These are phyloP conservation scores for Chouioia cunea DNA, from an alignment of 2,888 invertebrate genomes.

Conservation along the genomic window DNA sequence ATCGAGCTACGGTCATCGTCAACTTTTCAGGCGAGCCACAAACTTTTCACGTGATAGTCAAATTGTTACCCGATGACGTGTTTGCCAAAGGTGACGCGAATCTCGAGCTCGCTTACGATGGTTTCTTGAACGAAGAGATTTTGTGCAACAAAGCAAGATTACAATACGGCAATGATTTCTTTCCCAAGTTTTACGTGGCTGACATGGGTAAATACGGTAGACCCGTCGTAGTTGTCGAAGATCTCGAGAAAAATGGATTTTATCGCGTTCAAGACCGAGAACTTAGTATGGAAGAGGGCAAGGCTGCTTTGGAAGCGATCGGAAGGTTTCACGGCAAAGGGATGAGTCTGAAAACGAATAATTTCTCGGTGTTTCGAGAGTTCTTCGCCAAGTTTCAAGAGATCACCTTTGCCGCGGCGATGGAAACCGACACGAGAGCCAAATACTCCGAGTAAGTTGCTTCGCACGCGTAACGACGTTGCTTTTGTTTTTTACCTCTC, in stretches of 20 bases:
- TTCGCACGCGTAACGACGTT: not conserved
- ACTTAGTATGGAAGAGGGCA: conserved; percentile 56
- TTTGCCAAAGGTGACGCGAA: not conserved
- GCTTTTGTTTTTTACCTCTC: no score
- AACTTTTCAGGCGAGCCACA: conserved; percentile 58
- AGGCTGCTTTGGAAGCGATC: conserved; percentile 53
- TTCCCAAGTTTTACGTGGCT: conserved; percentile 58
- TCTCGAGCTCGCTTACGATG: conserved; percentile 45
- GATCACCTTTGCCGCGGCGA: conserved; percentile 30
- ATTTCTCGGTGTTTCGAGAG: conserved; percentile 56
- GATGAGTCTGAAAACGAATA: conserved; percentile 51
- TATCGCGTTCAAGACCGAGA: conserved; percentile 39
- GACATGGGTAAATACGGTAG: conserved; percentile 61
- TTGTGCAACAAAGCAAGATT: conserved; percentile 58
- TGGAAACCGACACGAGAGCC: not conserved
- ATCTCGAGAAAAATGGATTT: conserved; percentile 56
- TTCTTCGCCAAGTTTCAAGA: conserved; percentile 57
- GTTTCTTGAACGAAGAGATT: conserved; percentile 62
- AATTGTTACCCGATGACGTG: conserved; percentile 51
- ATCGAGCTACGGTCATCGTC: conserved; percentile 52
- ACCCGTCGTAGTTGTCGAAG: conserved; percentile 60
- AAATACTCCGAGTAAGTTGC: conserved; percentile 13
- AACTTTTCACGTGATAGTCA: conserved; percentile 57
- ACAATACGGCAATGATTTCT: conserved; percentile 50
- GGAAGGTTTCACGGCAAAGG: conserved; percentile 59